Conservation (phyloP, 1,140 invertebrate genomes). For the Riptortus pedestris region DNA sequence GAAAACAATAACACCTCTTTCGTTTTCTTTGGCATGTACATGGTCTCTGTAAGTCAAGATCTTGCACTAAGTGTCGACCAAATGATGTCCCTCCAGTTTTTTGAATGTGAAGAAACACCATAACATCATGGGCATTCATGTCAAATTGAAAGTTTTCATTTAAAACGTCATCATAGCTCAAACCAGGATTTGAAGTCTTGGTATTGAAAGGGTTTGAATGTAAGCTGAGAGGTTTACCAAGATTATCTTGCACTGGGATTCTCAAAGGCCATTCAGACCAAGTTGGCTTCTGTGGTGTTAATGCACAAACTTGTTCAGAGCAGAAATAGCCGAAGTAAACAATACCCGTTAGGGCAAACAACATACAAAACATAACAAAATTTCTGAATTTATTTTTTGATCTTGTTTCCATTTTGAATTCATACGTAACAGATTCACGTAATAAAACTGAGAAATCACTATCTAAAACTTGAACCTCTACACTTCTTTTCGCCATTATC, state of each 20-base stretch:
- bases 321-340: constrained; percentile 80
- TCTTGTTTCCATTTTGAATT: constrained; percentile 66
- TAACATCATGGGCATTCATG: constrained; percentile 84
- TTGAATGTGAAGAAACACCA: constrained; percentile 97
- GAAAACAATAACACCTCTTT: constrained; percentile 85
- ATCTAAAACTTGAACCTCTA: constrained; percentile 59
- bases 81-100: constrained; percentile 90
- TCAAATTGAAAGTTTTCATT: constrained; percentile 79
- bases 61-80: constrained; percentile 85
- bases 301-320: constrained; percentile 70
- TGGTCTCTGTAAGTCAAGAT: constrained; percentile 77
- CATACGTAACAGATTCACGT: constrained; percentile 53
- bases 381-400: constrained; percentile 51
- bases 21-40: constrained; percentile 75
- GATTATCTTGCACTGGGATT: constrained; percentile 41
- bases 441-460: constrained; percentile 59
- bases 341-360: constrained; percentile 67
- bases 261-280: constrained; percentile 36
- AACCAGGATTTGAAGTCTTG: constrained; percentile 39
- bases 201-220: constrained; percentile 38
- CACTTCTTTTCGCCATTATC: constrained; percentile 46
- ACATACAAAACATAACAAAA: constrained; percentile 64
- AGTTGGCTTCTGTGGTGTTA: constrained; percentile 43
- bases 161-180: constrained; percentile 66
- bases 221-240: constrained; percentile 45